Evolutionary conservation across 2,113 vertebrate genomes (phyloP).

Genomic region (Varanus komodoensis): DNA sequence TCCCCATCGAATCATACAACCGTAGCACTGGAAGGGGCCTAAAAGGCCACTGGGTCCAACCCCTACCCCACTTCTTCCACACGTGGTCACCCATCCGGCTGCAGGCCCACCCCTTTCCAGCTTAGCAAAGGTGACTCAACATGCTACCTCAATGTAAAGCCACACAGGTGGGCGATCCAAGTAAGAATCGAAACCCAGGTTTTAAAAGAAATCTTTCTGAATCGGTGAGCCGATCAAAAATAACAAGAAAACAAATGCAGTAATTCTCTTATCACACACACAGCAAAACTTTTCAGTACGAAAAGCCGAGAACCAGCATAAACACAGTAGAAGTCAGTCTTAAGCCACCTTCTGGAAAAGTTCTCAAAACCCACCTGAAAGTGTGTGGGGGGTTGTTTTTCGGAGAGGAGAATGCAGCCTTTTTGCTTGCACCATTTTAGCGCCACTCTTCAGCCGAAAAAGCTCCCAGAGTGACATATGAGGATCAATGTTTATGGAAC

Average conservation of each 20-base stretch:
- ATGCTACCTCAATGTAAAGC: too few relatives aligned
- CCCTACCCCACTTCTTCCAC: too few relatives aligned
- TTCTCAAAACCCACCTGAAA: background rate
- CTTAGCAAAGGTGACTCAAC: too few relatives aligned
- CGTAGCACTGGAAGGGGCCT: too few relatives aligned
- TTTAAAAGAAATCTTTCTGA: background rate
- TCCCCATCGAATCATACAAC: too few relatives aligned
- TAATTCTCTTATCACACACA: background rate
- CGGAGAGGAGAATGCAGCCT: fast-evolving
- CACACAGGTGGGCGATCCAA: too few relatives aligned
- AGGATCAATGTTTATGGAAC: background rate
- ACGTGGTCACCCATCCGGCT: too few relatives aligned
- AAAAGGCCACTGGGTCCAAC: too few relatives aligned
- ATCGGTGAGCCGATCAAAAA: background rate
- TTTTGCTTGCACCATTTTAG: background rate
- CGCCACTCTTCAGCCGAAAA: background rate
- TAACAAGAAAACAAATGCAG: background rate
- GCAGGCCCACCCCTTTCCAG: too few relatives aligned
- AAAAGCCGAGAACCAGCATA: background rate
- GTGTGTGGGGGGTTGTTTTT: background rate
- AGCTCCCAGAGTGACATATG: background rate
- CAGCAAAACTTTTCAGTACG: too few relatives aligned
- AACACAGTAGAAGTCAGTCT: background rate
- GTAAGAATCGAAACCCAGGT: background rate
- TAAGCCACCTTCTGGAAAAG: background rate